Conservation (phyloP, 2,888 invertebrate species). For the Xylophagus ater region DNA sequence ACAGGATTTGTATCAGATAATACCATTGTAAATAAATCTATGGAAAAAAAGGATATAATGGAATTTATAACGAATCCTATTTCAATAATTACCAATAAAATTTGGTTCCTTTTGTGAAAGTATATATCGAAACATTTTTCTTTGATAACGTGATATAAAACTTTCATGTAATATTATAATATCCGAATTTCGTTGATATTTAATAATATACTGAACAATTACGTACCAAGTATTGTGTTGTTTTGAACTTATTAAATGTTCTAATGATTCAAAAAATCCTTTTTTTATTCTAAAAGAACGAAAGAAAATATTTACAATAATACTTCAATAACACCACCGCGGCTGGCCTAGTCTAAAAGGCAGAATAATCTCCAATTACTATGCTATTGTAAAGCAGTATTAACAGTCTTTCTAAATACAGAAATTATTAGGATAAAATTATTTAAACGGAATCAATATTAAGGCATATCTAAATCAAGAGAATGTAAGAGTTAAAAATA, state of each 20-base stretch:
- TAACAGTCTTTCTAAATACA: too few species aligned
- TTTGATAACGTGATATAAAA: constrained; percentile 28
- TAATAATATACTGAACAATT: constrained; percentile 30
- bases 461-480: too few species aligned
- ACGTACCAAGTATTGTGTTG: constrained; percentile 32
- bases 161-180: constrained; percentile 24
- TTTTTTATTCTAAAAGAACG: constrained; percentile 20
- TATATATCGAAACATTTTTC: constrained; percentile 30
- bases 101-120: constrained; percentile 32
- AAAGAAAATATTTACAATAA: too few species aligned
- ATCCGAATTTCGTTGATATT: constrained; percentile 26
- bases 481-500: too few species aligned
- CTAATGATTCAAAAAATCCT: constrained; percentile 31
- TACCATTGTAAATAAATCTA: constrained; percentile 33
- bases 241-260: constrained; percentile 32
- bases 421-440: too few species aligned
- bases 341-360: too few species aligned
- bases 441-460: constrained; percentile 5
- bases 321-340: too few species aligned
- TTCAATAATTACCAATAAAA: constrained; percentile 33
- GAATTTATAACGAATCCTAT: too few species aligned
- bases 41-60: not conserved
- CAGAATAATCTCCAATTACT: too few species aligned
- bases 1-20: constrained; percentile 26
- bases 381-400: too few species aligned